Percentiles rank a stretch among this genome's conserved stretches.
phyloP scores from a whole-genome alignment of 2,888 invertebrate genomes.

The Eupithecia subfuscata region DNA sequence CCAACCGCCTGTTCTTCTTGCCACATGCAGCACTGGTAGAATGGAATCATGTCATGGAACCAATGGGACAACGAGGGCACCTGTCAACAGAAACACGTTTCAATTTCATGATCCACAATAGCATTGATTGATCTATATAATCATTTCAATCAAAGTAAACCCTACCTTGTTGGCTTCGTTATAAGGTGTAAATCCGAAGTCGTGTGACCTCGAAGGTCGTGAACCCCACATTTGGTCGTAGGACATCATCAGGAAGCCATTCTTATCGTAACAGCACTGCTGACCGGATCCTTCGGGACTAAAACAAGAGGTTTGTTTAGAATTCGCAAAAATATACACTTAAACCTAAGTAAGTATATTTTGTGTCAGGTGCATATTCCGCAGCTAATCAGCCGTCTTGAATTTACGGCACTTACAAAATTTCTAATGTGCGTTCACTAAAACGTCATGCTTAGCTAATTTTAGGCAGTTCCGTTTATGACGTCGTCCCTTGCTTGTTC shows the following conservation, averaged over 20 bases:
- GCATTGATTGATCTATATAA: neutral
- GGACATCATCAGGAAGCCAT: conserved; percentile 95
- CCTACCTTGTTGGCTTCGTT: conserved; percentile 95
- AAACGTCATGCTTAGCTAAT: neutral
- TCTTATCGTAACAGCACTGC: conserved; percentile 98
- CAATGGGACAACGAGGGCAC: conserved; percentile 97
- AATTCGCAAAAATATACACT: neutral
- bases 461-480: neutral
- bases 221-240: conserved; percentile 98
- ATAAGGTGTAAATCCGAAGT: conserved; percentile 96
- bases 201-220: conserved; percentile 92
- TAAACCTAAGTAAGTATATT: neutral
- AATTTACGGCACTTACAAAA: neutral
- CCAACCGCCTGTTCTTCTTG: conserved; percentile 96
- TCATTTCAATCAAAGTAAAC: neutral
- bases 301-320: conserved; percentile 38
- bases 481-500: neutral
- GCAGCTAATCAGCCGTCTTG: neutral
- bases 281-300: conserved; percentile 96
- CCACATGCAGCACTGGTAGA: conserved; percentile 97
- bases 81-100: conserved; percentile 54
- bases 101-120: neutral
- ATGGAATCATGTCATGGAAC: conserved; percentile 97
- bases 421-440: neutral
- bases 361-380: neutral